Evolutionary conservation across 64 coral and sea anemone species (phyloP).

Genomic region (Montipora capricornis): DNA sequence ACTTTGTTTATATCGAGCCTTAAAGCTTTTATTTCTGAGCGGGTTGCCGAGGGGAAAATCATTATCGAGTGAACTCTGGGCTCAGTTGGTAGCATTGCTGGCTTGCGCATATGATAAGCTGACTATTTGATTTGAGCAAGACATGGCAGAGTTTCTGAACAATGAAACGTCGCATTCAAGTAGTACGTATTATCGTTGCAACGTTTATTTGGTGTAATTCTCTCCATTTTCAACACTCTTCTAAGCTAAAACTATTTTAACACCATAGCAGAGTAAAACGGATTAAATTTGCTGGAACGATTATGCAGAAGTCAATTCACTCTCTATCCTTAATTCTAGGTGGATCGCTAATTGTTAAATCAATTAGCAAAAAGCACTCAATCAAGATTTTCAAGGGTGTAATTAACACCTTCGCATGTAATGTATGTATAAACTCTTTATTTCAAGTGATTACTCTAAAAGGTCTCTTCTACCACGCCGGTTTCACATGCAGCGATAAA

Average conservation of each 20-base stretch:
- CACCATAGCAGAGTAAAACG: too few relatives aligned
- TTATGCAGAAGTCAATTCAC: not conserved
- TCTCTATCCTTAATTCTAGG: not conserved
- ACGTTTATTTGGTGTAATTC: not conserved
- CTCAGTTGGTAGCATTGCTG: too few relatives aligned
- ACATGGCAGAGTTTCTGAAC: not conserved
- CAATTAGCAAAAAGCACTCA: slow-evolving; percentile 38
- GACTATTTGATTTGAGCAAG: not conserved
- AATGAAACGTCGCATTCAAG: not conserved
- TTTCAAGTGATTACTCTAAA: not conserved
- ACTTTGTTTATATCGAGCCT: not conserved
- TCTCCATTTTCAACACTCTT: not conserved
- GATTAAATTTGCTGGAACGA: not conserved
- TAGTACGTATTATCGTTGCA: not conserved
- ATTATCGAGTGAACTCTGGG: not conserved
- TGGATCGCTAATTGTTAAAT: slow-evolving; percentile 23
- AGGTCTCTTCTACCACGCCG: not conserved
- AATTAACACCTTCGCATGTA: slow-evolving; percentile 30
- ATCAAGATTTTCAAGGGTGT: slow-evolving; percentile 1
- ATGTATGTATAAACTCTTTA: not conserved
- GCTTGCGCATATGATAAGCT: not conserved
- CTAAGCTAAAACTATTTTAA: not conserved
- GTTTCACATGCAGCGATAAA: not conserved
- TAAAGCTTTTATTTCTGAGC: not conserved
- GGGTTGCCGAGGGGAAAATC: not conserved